phyloP scores from a whole-genome alignment of 1,140 invertebrate species.

The Drosophila athabasca region DNA sequence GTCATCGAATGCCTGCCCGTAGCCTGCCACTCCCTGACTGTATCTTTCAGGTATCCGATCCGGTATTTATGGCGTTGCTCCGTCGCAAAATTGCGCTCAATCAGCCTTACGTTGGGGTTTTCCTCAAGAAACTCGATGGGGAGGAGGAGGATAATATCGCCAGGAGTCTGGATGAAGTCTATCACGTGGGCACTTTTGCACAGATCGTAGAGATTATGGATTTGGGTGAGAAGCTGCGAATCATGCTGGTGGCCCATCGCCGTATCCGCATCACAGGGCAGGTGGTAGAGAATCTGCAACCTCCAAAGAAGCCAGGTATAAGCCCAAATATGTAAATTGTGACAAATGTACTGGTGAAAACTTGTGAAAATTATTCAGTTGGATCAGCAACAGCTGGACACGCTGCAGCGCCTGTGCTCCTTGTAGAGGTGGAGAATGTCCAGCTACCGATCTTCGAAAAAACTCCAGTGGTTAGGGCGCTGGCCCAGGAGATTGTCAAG shows the following conservation, averaged over 20 bases:
- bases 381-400: background rate
- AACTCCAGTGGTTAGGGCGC: slow-evolving; percentile 97
- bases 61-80: slow-evolving; percentile 94
- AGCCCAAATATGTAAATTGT: too few relatives aligned
- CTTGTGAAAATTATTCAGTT: too few relatives aligned
- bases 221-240: slow-evolving; percentile 93
- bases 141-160: slow-evolving; percentile 95
- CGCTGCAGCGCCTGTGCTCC: slow-evolving; percentile 87
- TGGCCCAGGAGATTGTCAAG: slow-evolving; percentile 98
- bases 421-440: slow-evolving; percentile 98
- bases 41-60: slow-evolving; percentile 90
- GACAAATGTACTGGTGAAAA: too few relatives aligned
- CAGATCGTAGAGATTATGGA: slow-evolving; percentile 99
- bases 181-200: slow-evolving; percentile 97
- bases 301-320: slow-evolving; percentile 78
- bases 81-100: slow-evolving; percentile 97
- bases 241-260: slow-evolving; percentile 97
- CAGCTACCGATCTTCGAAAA: slow-evolving; percentile 93
- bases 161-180: slow-evolving; percentile 93
- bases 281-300: slow-evolving; percentile 72
- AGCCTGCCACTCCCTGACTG: too few relatives aligned
- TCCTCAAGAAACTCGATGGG: slow-evolving; percentile 96
- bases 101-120: slow-evolving; percentile 98
- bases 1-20: too few relatives aligned
- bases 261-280: slow-evolving; percentile 92